Evolutionary conservation across 2,797 vertebrate genomes (phyloP).

Genomic region (Morelia viridis): DNA sequence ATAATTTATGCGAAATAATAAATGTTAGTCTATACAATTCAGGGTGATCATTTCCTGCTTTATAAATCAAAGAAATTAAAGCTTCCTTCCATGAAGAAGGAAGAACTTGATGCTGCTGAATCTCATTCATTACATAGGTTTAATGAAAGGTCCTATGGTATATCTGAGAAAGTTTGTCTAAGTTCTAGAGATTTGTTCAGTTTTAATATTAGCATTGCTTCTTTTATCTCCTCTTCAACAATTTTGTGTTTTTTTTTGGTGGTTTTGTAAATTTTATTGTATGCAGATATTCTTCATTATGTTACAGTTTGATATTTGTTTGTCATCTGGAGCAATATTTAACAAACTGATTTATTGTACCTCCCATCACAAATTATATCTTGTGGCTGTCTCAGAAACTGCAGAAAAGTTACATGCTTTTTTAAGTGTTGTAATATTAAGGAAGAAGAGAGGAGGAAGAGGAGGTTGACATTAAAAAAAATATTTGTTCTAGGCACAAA

Average conservation of each 20-base stretch:
- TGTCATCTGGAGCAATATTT: not conserved
- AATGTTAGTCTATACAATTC: no score
- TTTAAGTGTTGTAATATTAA: constrained; percentile 38
- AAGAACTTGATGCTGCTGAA: not conserved
- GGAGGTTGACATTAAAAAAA: not conserved
- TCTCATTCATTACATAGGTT: not conserved
- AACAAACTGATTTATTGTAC: no score
- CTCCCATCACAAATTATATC: constrained; percentile 37
- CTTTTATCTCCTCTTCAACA: not conserved
- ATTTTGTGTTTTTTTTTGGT: not conserved
- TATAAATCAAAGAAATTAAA: no score
- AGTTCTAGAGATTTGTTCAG: not conserved
- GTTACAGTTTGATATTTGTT: not conserved
- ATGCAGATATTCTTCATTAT: not conserved
- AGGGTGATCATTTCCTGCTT: no score
- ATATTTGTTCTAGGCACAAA: not conserved
- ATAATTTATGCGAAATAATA: no score
- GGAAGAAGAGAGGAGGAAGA: not conserved
- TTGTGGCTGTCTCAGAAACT: constrained; percentile 32
- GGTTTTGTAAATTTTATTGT: not conserved
- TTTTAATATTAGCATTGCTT: not conserved
- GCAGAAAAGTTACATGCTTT: constrained; percentile 29
- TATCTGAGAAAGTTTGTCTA: not conserved
- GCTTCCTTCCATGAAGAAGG: no score
- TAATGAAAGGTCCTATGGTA: not conserved